These are phyloP conservation scores for Pitta sordida DNA, from an alignment of 2,113 vertebrate species.

Conservation along the genomic window DNA sequence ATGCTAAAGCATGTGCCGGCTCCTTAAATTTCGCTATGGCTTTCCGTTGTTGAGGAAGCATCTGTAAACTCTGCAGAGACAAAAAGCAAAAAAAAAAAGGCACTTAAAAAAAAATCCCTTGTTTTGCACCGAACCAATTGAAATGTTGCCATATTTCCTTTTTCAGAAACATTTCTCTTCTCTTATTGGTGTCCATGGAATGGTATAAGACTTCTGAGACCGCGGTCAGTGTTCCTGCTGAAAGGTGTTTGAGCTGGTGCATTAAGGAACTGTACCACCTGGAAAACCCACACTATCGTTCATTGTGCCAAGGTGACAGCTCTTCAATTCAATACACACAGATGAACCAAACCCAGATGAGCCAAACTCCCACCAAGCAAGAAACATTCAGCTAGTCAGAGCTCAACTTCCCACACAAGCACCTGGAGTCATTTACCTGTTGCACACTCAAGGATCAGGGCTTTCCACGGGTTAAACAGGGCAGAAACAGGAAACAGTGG, in stretches of 20 bases:
- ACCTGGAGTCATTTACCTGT: background rate
- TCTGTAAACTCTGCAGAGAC: conserved; percentile 85
- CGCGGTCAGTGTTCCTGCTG: background rate
- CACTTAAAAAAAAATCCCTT: background rate
- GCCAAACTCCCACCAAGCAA: background rate
- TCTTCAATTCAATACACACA: background rate
- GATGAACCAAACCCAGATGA: background rate
- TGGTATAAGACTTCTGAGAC: background rate
- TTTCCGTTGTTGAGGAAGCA: conserved; percentile 95
- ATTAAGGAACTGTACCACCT: background rate
- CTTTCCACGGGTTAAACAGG: background rate
- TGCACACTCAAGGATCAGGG: background rate
- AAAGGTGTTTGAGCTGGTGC: background rate
- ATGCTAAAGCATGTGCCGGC: conserved; percentile 87
- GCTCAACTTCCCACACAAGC: background rate
- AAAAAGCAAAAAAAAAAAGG: background rate
- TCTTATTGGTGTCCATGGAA: background rate
- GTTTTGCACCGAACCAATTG: background rate
- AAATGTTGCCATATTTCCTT: background rate
- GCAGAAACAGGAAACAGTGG: background rate
- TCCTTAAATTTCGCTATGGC: conserved; percentile 91
- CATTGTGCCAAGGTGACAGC: background rate
- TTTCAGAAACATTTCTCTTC: background rate
- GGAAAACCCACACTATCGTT: background rate
- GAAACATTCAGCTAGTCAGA: background rate